A percentile compares a stretch with the other conserved stretches of the same genome.
Conservation (phyloP, 2,797 vertebrate species). For the Luscinia megarhynchos region DNA sequence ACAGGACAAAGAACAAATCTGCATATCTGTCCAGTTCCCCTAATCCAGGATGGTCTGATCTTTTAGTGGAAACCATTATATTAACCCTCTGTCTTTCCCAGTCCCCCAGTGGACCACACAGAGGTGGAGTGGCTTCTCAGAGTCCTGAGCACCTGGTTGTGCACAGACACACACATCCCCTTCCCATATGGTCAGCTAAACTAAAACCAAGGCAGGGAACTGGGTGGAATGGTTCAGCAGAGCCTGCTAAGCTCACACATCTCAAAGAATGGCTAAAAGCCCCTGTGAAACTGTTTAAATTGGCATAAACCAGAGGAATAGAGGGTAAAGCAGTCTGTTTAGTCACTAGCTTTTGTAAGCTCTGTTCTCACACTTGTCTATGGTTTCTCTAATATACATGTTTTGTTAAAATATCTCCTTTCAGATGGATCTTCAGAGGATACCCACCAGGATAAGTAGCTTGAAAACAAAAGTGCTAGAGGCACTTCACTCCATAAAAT, state of each 20-base stretch:
- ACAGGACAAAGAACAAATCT: slow-evolving; percentile 21
- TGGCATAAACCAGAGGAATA: neutral
- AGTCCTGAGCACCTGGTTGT: neutral
- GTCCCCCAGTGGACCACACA: neutral
- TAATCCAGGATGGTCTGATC: neutral
- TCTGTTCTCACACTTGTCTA: neutral
- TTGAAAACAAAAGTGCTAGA: neutral
- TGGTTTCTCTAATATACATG: neutral
- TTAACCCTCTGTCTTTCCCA: neutral
- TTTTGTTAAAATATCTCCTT: neutral
- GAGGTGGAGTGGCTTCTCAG: neutral
- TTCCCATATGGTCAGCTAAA: neutral
- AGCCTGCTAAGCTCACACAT: neutral
- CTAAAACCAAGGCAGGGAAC: neutral
- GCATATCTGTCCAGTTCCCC: neutral
- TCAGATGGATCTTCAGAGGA: neutral
- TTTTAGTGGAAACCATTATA: neutral
- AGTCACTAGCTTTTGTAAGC: neutral
- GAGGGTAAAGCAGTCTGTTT: neutral
- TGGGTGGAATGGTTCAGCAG: neutral
- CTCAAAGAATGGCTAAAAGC: neutral
- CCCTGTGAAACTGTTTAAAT: neutral
- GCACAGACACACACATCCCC: neutral
- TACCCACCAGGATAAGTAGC: neutral
- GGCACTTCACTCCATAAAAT: neutral